Evolutionary conservation across 2,888 invertebrate species (phyloP).

Genomic region (Mantis religiosa): DNA sequence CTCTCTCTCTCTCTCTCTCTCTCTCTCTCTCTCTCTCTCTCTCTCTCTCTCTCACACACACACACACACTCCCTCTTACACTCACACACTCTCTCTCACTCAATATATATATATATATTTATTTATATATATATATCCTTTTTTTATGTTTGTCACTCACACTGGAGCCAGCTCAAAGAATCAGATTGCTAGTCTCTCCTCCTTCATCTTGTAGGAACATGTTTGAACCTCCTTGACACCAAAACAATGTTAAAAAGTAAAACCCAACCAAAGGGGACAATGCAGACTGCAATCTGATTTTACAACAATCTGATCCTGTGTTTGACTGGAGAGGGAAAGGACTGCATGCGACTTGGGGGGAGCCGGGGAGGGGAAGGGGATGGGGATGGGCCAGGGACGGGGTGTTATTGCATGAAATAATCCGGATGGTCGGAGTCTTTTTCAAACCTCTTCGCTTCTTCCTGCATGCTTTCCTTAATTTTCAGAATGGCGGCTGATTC

Average conservation of each 20-base stretch:
- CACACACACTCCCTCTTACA: too few species aligned
- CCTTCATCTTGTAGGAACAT: constrained; percentile 26
- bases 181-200: constrained; percentile 31
- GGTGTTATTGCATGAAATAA: constrained; percentile 90
- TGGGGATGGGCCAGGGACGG: constrained; percentile 28
- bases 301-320: constrained; percentile 31
- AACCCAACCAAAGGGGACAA: constrained; percentile 13
- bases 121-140: too few species aligned
- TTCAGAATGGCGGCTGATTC: constrained; percentile 99
- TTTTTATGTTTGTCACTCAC: constrained; percentile 26
- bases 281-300: constrained; percentile 33
- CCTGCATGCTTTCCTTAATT: constrained; percentile 99
- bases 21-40: background rate
- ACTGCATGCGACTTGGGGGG: constrained; percentile 20
- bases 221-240: background rate
- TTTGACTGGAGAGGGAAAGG: constrained; percentile 27
- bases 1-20: too few species aligned
- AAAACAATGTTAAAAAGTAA: constrained; percentile 12
- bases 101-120: too few species aligned
- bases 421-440: constrained; percentile 96
- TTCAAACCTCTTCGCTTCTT: constrained; percentile 98
- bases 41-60: too few species aligned
- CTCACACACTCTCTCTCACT: too few species aligned
- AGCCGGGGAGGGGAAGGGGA: constrained; percentile 20
- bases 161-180: constrained; percentile 29